Evolutionary conservation across 2,888 invertebrate species (phyloP).

Genomic region (Tuta absoluta): DNA sequence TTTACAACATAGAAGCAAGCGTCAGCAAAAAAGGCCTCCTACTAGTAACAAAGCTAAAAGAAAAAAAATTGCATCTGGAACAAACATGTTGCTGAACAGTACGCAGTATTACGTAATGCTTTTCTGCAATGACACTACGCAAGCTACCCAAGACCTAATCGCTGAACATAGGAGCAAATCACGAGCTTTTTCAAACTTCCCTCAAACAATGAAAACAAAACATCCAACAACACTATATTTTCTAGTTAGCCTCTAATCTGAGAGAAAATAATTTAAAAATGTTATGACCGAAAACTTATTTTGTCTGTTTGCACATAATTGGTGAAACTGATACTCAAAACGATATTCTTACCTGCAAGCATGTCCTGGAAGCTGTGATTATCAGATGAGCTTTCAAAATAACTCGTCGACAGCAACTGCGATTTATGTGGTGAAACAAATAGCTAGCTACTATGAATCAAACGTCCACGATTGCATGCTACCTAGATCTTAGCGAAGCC

Average conservation of each 20-base stretch:
- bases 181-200: not conserved
- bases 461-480: not conserved
- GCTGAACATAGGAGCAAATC: not conserved
- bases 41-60: not conserved
- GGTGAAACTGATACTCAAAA: not conserved
- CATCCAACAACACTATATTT: not conserved
- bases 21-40: not conserved
- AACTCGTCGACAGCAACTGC: not conserved
- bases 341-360: not conserved
- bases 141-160: not conserved
- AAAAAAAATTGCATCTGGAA: not conserved
- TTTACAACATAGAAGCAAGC: not conserved
- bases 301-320: not conserved
- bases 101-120: not conserved
- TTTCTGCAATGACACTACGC: not conserved
- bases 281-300: constrained; percentile 1
- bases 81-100: not conserved
- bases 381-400: not conserved
- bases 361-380: not conserved
- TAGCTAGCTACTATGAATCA: not conserved
- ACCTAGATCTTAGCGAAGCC: constrained; percentile 2
- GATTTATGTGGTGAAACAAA: not conserved
- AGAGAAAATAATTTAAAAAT: not conserved
- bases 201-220: constrained; percentile 1
- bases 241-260: not conserved